Percentiles rank a stretch among this genome's conserved stretches.
These are phyloP conservation scores for Emys orbicularis DNA, from an alignment of 2,797 vertebrate species.

Conservation along the genomic window DNA sequence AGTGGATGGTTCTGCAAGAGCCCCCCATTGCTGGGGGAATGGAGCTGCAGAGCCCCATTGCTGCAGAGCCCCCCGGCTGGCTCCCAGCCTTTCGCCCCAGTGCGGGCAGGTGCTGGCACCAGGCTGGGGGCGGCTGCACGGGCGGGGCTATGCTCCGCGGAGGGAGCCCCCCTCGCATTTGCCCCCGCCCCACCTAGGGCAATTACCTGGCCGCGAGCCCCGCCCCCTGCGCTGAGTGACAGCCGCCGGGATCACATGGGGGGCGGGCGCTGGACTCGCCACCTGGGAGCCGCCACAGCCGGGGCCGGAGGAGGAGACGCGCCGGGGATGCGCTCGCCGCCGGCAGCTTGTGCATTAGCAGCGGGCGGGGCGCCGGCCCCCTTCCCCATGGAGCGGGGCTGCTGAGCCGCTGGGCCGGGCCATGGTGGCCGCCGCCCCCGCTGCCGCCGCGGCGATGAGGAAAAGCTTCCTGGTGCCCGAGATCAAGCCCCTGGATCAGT, in stretches of 20 bases:
- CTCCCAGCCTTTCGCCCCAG: background rate
- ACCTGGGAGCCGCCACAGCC: background rate
- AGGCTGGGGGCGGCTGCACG: background rate
- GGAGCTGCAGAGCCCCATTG: too few relatives aligned
- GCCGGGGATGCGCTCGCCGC: slow-evolving; percentile 57
- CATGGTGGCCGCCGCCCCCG: slow-evolving; percentile 12
- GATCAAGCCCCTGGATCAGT: slow-evolving; percentile 92
- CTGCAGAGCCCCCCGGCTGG: background rate
- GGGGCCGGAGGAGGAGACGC: slow-evolving; percentile 31
- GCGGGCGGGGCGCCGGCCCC: background rate
- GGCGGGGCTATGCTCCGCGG: background rate
- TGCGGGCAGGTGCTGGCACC: too few relatives aligned
- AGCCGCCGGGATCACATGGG: background rate
- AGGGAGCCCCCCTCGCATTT: background rate
- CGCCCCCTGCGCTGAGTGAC: slow-evolving; percentile 19
- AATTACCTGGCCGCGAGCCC: slow-evolving; percentile 5
- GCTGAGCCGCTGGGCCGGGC: background rate
- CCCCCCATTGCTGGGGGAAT: background rate
- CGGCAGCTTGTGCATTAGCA: slow-evolving; percentile 46
- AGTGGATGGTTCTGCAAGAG: background rate
- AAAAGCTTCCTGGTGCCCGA: slow-evolving; percentile 93
- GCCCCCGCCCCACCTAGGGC: background rate
- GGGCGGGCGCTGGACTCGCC: background rate
- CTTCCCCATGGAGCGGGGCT: background rate
- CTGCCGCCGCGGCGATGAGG: slow-evolving; percentile 71